Conservation (phyloP, 2,797 vertebrate genomes). For the Sus cebifrons region DNA sequence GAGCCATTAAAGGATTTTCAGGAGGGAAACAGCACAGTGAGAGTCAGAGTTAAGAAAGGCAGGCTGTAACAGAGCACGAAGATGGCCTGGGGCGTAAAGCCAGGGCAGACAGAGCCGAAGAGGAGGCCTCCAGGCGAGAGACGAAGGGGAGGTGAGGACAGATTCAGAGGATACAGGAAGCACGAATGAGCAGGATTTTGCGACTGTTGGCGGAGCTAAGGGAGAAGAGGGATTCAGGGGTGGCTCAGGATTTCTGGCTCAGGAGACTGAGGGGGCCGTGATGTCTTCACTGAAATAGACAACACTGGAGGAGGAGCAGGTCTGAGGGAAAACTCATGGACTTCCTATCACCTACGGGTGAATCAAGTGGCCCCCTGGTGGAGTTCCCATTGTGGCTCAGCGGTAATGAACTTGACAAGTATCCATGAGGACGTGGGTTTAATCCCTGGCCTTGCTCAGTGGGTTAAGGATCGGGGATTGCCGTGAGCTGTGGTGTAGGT, state of each 20-base stretch:
- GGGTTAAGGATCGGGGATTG: too few relatives aligned
- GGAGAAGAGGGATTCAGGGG: slow-evolving; percentile 63
- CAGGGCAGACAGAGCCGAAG: not conserved
- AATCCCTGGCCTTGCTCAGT: too few relatives aligned
- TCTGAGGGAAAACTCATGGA: not conserved
- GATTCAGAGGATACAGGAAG: slow-evolving; percentile 4
- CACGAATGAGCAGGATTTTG: not conserved
- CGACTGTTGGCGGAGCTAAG: not conserved
- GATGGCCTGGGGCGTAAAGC: not conserved
- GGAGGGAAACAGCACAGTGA: slow-evolving; percentile 7
- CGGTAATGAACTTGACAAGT: too few relatives aligned
- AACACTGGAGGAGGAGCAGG: slow-evolving; percentile 15
- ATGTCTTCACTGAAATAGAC: slow-evolving; percentile 67
- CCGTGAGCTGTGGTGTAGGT: too few relatives aligned
- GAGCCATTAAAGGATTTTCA: not conserved
- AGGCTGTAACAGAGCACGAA: not conserved
- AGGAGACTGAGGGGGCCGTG: slow-evolving; percentile 71
- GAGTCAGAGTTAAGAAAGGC: not conserved
- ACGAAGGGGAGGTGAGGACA: not conserved
- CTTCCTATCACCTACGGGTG: not conserved
- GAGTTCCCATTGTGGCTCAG: too few relatives aligned
- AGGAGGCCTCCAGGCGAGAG: not conserved
- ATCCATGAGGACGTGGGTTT: too few relatives aligned
- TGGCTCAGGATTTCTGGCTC: slow-evolving; percentile 59
- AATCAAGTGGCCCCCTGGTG: not conserved